Evolutionary conservation across 2,888 invertebrate species (phyloP), one percentile per base, ranked within the genome.

Genomic region (Ceratothoa steindachneri): DNA sequence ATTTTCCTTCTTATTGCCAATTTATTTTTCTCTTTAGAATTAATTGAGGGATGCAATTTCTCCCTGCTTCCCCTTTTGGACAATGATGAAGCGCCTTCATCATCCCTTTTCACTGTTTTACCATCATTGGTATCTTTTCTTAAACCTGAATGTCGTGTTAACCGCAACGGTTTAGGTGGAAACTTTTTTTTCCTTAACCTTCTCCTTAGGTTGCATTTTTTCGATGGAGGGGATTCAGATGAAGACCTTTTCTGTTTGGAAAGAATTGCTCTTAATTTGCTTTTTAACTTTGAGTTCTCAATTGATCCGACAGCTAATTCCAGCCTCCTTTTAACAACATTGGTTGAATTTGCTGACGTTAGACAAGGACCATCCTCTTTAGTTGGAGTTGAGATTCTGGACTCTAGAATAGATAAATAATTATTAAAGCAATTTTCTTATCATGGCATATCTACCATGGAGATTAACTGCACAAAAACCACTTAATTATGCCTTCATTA

Each of bases 241-340:
- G 15, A 41, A 15, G 41, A 41, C 41, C 41, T 41, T 24, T 60
- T 60, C 9, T 24, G 60, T 24, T 24, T 60, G 60, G 60, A 60
- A 60, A 60, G 60, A 3, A 78, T 78, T 64, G 72, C 75, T n/a
- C 73, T 75, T 28, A 78, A 67, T 4, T 74, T 55, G 30, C 73
- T 78, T 52, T 75, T 78, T 7, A 78, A 67, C 28, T 75, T 73
- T 1, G 65, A 51, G 31, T 78, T 78, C 67, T 75, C 73, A 15
- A 78, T 75, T 41, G 75, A 75, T 2, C 69, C 72, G 3, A 78
- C 67, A n/a, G 75, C 75, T 28, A 75, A 66, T 22, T 78, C 75
- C 15, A 78, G 70, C 2, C 75, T 71, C 3, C 75, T 30, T 30
- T 78, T 75, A 24, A 77, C 74, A 15, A 69, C 75, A 29, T 22